Percentiles rank a stretch among this genome's conserved stretches.
Conservation (phyloP, 2,888 invertebrate genomes). For the Choristoneura rosaceana region DNA sequence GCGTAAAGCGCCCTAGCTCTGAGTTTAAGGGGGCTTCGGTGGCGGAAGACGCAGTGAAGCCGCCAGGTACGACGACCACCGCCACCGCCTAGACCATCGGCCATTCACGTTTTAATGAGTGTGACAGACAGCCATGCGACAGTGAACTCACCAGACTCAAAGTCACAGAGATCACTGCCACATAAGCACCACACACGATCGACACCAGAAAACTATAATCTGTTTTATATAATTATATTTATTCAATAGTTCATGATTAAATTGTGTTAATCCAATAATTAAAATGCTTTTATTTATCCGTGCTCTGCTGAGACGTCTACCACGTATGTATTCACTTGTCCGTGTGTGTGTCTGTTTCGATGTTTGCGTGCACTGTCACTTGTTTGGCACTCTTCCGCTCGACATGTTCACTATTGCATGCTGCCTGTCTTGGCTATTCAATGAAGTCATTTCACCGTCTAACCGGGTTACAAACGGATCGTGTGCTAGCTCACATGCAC, state of each 20-base stretch:
- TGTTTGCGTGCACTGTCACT: constrained; percentile 82
- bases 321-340: constrained; percentile 84
- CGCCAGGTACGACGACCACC: constrained; percentile 79
- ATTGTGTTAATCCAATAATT: constrained; percentile 85
- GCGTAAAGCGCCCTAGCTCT: constrained; percentile 93
- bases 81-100: constrained; percentile 79
- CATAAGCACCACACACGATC: constrained; percentile 80
- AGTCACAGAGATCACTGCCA: constrained; percentile 74
- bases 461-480: neutral
- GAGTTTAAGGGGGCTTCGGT: constrained; percentile 90
- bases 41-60: constrained; percentile 79
- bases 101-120: constrained; percentile 75
- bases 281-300: constrained; percentile 85
- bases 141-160: constrained; percentile 68
- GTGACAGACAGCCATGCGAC: constrained; percentile 77
- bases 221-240: constrained; percentile 82
- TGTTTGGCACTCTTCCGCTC: constrained; percentile 70
- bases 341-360: constrained; percentile 83
- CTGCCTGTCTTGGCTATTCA: constrained; percentile 65
- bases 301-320: constrained; percentile 84
- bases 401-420: constrained; percentile 75
- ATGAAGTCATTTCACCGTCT: constrained; percentile 44
- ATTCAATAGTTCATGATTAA: constrained; percentile 84
- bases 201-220: constrained; percentile 81
- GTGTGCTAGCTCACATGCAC: neutral